Percentiles rank a stretch among this genome's conserved stretches.
Conservation (phyloP, 2,797 vertebrate species). For the Anguilla anguilla region DNA sequence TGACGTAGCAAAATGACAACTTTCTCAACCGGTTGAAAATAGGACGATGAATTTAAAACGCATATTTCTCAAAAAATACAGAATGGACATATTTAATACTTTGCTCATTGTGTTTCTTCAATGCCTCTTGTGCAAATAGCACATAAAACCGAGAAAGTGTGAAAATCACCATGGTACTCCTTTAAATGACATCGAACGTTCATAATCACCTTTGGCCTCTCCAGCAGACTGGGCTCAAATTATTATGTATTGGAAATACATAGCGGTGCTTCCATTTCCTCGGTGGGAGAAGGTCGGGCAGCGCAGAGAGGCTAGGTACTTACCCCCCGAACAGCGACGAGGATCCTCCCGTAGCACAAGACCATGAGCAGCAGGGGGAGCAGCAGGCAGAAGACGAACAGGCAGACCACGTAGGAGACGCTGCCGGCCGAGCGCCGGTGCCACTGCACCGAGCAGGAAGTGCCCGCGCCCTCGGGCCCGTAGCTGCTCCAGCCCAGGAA, state of each 20-base stretch:
- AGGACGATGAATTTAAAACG: too few relatives aligned
- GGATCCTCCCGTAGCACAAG: slow-evolving; percentile 72
- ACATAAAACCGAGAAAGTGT: too few relatives aligned
- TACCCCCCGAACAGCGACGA: slow-evolving; percentile 61
- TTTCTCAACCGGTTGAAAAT: too few relatives aligned
- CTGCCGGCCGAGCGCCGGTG: slow-evolving; percentile 66
- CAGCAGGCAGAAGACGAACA: slow-evolving; percentile 79
- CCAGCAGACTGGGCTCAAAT: too few relatives aligned
- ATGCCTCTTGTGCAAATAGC: too few relatives aligned
- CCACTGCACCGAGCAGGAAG: slow-evolving; percentile 79
- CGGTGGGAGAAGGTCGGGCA: neutral
- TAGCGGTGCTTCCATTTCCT: neutral
- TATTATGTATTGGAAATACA: neutral
- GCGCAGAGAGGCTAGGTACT: neutral
- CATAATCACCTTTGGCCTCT: neutral
- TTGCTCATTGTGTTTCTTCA: too few relatives aligned
- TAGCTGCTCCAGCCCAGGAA: slow-evolving; percentile 81
- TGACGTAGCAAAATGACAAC: too few relatives aligned
- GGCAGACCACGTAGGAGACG: slow-evolving; percentile 74
- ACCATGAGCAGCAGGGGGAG: slow-evolving; percentile 76
- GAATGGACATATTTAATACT: too few relatives aligned
- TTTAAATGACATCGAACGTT: neutral
- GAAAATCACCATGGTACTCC: too few relatives aligned
- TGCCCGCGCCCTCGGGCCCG: slow-evolving; percentile 76
- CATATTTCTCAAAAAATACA: too few relatives aligned